phyloP scores from a whole-genome alignment of 2,888 invertebrate species.

The Drosophila macrothrix region DNA sequence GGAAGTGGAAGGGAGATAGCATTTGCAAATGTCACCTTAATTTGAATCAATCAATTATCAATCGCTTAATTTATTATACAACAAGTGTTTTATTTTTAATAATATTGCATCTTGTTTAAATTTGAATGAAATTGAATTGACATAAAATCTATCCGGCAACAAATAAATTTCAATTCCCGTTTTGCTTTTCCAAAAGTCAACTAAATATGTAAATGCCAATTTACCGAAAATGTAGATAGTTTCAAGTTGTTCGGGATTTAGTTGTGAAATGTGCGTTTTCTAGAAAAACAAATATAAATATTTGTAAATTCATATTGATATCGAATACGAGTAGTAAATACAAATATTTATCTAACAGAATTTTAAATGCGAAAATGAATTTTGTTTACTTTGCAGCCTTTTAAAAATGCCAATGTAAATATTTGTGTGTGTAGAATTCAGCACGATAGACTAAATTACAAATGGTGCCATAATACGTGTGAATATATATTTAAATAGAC shows the following conservation, averaged over 20 bases:
- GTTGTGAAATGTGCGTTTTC: background rate
- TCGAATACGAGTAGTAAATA: background rate
- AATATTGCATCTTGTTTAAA: too few relatives aligned
- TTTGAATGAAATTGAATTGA: background rate
- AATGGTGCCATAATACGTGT: constrained; percentile 25
- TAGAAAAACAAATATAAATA: background rate
- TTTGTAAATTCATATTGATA: background rate
- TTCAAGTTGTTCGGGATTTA: background rate
- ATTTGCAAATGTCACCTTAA: background rate
- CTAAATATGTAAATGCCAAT: background rate
- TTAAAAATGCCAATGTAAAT: background rate
- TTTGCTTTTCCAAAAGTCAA: background rate
- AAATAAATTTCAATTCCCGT: background rate
- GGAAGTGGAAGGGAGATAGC: background rate
- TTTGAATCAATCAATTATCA: background rate
- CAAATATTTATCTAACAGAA: background rate
- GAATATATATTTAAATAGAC: constrained; percentile 6
- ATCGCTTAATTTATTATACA: background rate
- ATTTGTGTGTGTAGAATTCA: background rate
- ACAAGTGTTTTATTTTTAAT: background rate
- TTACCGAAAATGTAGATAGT: background rate
- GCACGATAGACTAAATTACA: constrained; percentile 9
- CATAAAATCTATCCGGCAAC: background rate
- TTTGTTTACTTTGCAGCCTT: background rate
- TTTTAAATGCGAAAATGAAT: background rate